Percentiles rank a stretch among this genome's conserved stretches.
phyloP scores from a whole-genome alignment of 2,113 vertebrate species.

The Notiomystis cincta region DNA sequence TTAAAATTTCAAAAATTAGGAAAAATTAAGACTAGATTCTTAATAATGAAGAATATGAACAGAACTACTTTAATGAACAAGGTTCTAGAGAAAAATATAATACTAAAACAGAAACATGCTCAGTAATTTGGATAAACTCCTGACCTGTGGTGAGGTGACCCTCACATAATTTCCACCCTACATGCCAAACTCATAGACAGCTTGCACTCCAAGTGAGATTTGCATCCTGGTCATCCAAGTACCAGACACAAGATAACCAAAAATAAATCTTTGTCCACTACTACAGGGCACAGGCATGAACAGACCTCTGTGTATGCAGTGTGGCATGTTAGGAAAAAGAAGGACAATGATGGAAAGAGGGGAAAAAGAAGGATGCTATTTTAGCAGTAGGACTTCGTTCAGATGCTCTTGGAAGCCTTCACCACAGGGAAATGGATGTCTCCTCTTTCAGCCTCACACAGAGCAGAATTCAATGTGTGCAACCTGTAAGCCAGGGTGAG shows the following conservation, averaged over 20 bases:
- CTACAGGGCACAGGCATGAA: not conserved
- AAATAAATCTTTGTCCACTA: not conserved
- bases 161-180: not conserved
- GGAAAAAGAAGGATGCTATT: not conserved
- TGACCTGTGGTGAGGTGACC: not conserved
- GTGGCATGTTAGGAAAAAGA: not conserved
- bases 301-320: not conserved
- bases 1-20: not conserved
- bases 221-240: not conserved
- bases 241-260: not conserved
- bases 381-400: not conserved
- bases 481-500: not conserved
- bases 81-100: not conserved
- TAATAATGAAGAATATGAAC: not conserved
- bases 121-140: not conserved
- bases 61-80: not conserved
- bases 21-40: not conserved
- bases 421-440: not conserved
- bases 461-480: not conserved
- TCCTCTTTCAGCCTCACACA: not conserved
- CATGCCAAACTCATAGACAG: not conserved
- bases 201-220: not conserved
- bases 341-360: not conserved
- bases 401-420: not conserved
- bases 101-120: not conserved